phyloP scores from a whole-genome alignment of 1,140 invertebrate genomes.

The Heliothis virescens region DNA sequence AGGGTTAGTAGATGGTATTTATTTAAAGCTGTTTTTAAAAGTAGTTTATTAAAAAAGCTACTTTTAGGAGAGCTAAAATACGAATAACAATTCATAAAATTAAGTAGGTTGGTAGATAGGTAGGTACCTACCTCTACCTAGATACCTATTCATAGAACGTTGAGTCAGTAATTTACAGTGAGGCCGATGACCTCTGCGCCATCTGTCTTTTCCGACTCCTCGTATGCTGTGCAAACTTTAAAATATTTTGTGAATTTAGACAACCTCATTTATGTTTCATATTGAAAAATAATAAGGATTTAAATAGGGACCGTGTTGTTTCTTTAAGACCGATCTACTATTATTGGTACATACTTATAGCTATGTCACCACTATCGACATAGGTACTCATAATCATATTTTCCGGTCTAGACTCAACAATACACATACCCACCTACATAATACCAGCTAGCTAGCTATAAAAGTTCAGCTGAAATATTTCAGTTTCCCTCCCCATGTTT shows the following conservation, averaged over 20 bases:
- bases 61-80: too few relatives aligned
- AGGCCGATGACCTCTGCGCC: conserved; percentile 63
- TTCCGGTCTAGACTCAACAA: conserved; percentile 58
- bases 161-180: conserved; percentile 65
- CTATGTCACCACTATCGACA: not conserved
- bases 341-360: not conserved
- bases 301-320: too few relatives aligned
- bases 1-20: too few relatives aligned
- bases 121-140: conserved; percentile 9
- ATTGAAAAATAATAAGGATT: too few relatives aligned
- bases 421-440: conserved; percentile 52
- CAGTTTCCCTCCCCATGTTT: conserved; percentile 73
- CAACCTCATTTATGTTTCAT: too few relatives aligned
- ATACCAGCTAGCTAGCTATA: conserved; percentile 41
- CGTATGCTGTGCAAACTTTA: conserved; percentile 37
- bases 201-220: conserved; percentile 55
- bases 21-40: too few relatives aligned
- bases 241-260: not conserved
- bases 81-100: not conserved
- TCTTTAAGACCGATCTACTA: not conserved
- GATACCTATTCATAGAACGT: conserved; percentile 57
- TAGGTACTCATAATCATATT: not conserved
- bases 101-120: conserved; percentile 16
- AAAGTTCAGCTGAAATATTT: conserved; percentile 67
- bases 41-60: not conserved